Evolutionary conservation across 2,113 vertebrate genomes (phyloP), one percentile per base, ranked within the genome.

Genomic region (Silurus meridionalis): DNA sequence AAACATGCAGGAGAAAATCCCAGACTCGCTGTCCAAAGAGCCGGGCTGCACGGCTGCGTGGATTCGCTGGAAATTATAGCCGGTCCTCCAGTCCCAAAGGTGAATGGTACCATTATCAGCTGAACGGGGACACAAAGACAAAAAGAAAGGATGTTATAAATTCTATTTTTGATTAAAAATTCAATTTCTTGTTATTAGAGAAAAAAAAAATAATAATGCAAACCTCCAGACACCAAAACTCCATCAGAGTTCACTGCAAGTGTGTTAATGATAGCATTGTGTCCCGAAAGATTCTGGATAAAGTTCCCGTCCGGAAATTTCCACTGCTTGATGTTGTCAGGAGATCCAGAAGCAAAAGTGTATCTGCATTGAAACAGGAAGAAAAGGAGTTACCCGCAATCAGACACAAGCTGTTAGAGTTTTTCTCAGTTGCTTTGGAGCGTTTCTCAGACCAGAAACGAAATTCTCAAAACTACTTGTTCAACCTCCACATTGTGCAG

Each of bases 241-340:
- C 98, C 98, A 75, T 99, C 97, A 0, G 98, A 97, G 93, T 98
- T 99, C 37, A 99, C 97, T 67, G 97, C 96, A 87, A 99, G 90
- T 0, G 97, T 98, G 91, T 99, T 99, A 92, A 99, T 98, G 82
- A 99, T 99, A 87, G 98, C 97, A 89, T 96, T 99, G 92, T 99
- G 98, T 80, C 98, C 98, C 0, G 98, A 98, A 48, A 99, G 96
- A 90, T 99, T 99, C 93, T 99, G 98, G 93, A 99, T 98, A 90
- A 99, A 99, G 89, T 94, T 97, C 91, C 98, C 98, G 86, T 99
- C 98, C 17, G 98, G 98, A 92, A 98, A 99, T 94, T 96, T 98
- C 98, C 98, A 99, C 91, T 99, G 97, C 46, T 99, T 99, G 93
- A 99, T 98, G 92, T 99, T 99, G 94, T 99, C 98, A 48, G 98